phyloP scores from a whole-genome alignment of 2,797 vertebrate species.

The Carduelis carduelis region DNA sequence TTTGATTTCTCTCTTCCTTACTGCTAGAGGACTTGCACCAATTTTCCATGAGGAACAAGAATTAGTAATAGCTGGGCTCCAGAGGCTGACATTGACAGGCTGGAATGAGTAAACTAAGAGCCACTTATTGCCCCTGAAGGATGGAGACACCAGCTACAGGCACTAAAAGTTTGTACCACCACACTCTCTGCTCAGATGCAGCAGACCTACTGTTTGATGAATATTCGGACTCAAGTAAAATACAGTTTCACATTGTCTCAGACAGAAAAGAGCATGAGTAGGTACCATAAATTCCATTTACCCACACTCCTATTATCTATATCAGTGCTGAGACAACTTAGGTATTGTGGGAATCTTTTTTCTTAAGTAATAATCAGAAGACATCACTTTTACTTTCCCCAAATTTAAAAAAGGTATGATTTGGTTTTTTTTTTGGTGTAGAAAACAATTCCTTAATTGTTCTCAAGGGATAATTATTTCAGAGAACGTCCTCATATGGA shows the following conservation, averaged over 20 bases:
- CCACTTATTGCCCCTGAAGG: background rate
- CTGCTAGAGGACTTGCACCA: background rate
- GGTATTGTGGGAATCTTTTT: background rate
- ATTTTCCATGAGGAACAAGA: background rate
- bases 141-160: background rate
- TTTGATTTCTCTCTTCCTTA: slow-evolving; percentile 12
- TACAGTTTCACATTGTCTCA: background rate
- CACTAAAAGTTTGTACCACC: background rate
- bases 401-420: background rate
- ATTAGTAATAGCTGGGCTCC: background rate
- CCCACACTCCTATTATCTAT: background rate
- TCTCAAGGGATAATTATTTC: background rate
- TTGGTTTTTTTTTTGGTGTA: background rate
- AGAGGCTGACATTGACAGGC: background rate
- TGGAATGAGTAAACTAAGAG: background rate
- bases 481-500: background rate
- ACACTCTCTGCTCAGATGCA: background rate
- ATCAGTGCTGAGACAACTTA: rapidly evolving
- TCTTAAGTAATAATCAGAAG: background rate
- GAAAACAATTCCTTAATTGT: background rate
- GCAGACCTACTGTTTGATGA: background rate
- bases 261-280: background rate
- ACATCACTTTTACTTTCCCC: background rate
- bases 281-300: background rate
- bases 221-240: background rate